Evolutionary conservation across 1,140 invertebrate species (phyloP).

Genomic region (Gonioctena quinquepunctata): DNA sequence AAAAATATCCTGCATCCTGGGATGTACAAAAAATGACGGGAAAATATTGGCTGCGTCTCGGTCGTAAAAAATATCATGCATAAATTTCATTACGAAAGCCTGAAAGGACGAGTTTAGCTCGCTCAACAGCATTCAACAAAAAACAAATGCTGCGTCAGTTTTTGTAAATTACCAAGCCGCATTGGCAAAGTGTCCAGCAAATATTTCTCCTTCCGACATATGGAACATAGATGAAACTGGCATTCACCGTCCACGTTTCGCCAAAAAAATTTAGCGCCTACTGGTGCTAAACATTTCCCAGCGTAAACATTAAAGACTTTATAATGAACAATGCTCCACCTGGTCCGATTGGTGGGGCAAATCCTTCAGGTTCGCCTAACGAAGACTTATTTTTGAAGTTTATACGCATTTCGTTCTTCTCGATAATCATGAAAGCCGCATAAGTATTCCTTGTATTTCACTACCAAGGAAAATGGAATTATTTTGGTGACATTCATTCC

Average conservation of each 20-base stretch:
- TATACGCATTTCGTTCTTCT: background rate
- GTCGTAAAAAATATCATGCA: background rate
- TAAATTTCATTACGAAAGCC: background rate
- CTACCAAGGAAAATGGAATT: background rate
- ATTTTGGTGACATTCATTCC: background rate
- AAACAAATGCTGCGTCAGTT: background rate
- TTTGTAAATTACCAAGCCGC: background rate
- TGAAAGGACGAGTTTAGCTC: background rate
- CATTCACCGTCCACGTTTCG: background rate
- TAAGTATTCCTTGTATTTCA: background rate
- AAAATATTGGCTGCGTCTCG: background rate
- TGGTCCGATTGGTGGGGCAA: background rate
- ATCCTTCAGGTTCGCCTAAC: background rate
- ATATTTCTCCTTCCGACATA: background rate
- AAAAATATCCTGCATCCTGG: background rate
- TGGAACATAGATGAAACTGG: background rate
- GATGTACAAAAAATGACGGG: background rate
- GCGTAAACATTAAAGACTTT: constrained; percentile 30
- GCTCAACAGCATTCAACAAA: background rate
- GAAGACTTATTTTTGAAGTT: background rate
- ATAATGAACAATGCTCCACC: constrained; percentile 13
- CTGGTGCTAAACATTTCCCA: constrained; percentile 20
- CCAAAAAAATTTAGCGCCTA: background rate
- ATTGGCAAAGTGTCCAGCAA: background rate
- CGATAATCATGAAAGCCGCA: background rate